These are phyloP conservation scores for Arenaria interpres DNA, from an alignment of 2,113 vertebrate genomes.

Conservation along the genomic window DNA sequence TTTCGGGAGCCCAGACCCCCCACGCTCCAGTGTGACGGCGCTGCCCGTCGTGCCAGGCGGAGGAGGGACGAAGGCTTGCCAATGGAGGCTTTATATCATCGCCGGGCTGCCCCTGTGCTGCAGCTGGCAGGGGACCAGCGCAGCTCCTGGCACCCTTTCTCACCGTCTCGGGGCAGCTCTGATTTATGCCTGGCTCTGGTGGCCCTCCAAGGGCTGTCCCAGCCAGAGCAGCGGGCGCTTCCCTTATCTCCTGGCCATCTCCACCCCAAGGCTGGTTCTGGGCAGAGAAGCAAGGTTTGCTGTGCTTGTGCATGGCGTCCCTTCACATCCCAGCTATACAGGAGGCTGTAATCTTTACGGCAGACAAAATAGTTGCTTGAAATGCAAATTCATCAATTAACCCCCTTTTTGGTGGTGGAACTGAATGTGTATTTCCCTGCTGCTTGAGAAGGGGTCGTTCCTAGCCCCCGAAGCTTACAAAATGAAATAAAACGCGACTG, in stretches of 20 bases:
- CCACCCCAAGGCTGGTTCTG: not conserved
- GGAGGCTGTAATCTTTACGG: slow-evolving; percentile 7
- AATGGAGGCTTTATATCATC: not conserved
- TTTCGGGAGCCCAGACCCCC: not conserved
- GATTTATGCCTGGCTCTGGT: not conserved
- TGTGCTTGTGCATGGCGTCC: not conserved
- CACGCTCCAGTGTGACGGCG: rapidly evolving
- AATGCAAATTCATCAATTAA: not conserved
- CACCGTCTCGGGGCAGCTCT: not conserved
- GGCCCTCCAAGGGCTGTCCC: not conserved
- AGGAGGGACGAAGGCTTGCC: not conserved
- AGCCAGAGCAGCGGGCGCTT: not conserved
- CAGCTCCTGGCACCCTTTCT: not conserved
- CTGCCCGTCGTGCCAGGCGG: not conserved
- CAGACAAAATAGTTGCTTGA: slow-evolving; percentile 7
- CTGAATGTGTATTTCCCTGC: not conserved
- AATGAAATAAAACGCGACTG: slow-evolving; percentile 21
- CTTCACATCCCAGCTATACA: not conserved
- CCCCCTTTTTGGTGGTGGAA: not conserved
- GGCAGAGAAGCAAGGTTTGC: not conserved
- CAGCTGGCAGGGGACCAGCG: not conserved
- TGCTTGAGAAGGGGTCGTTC: not conserved
- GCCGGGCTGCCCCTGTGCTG: not conserved
- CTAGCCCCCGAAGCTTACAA: not conserved
- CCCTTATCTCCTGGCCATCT: not conserved